Evolutionary conservation across 2,888 invertebrate genomes (phyloP).

Genomic region (Hartigia nigra): DNA sequence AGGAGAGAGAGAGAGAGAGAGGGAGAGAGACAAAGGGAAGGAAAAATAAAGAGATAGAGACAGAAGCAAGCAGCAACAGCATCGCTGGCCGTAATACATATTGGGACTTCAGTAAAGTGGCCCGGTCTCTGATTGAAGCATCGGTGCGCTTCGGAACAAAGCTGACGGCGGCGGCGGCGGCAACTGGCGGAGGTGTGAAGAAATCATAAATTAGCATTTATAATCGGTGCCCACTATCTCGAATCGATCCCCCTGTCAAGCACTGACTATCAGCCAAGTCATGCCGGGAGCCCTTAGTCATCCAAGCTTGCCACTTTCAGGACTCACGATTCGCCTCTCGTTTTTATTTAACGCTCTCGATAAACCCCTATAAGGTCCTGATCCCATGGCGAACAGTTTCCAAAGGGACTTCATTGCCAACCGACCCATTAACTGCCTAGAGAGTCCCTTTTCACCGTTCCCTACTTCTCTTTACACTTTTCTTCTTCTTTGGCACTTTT

Average conservation of each 20-base stretch:
- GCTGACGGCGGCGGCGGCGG: slow-evolving; percentile 1
- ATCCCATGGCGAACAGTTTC: neutral
- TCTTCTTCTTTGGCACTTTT: neutral
- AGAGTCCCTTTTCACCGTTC: no score
- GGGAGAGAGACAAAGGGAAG: slow-evolving; percentile 15
- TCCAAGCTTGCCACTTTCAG: slow-evolving; percentile 9
- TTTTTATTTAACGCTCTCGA: neutral
- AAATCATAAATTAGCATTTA: slow-evolving; percentile 57
- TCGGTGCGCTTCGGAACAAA: slow-evolving; percentile 9
- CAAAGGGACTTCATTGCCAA: neutral
- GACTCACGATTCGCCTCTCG: neutral
- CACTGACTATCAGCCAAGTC: slow-evolving; percentile 41
- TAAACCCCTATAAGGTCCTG: neutral
- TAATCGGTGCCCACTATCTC: slow-evolving; percentile 45
- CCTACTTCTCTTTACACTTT: neutral
- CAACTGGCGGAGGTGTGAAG: slow-evolving; percentile 39
- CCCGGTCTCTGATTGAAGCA: neutral
- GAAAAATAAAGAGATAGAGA: neutral
- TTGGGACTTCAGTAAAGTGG: neutral
- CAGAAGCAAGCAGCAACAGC: neutral
- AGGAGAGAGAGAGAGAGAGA: slow-evolving; percentile 20
- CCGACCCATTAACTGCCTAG: neutral
- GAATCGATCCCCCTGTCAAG: slow-evolving; percentile 41
- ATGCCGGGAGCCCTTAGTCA: slow-evolving; percentile 40
- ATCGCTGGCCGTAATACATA: neutral